Conservation (phyloP, 2,888 invertebrate genomes). For the Eupithecia exiguata region DNA sequence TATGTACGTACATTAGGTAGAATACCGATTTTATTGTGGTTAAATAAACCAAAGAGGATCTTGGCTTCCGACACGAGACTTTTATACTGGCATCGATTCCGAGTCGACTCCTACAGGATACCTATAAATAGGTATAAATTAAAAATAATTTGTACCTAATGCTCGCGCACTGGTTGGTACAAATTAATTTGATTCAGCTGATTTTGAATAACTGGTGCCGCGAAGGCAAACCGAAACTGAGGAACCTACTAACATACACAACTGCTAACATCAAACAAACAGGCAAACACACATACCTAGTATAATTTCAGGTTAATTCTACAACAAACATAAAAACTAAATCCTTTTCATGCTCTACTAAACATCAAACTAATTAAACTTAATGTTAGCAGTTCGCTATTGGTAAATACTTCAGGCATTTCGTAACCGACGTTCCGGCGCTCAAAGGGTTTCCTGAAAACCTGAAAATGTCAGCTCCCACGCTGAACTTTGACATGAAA, state of each 20-base stretch:
- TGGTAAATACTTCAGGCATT: background rate
- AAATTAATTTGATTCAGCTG: background rate
- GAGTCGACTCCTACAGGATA: background rate
- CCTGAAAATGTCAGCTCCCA: constrained; percentile 6
- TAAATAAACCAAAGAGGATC: background rate
- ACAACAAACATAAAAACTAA: background rate
- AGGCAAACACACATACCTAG: background rate
- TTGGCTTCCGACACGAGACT: background rate
- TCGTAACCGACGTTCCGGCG: background rate
- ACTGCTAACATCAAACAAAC: background rate
- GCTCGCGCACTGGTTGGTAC: background rate
- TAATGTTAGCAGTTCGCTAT: background rate
- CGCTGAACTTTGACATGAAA: constrained; percentile 13
- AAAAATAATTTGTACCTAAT: background rate
- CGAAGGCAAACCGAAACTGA: background rate
- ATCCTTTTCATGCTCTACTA: background rate
- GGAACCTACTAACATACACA: background rate
- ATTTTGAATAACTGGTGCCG: background rate
- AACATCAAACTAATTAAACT: background rate
- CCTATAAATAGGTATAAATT: too few species aligned
- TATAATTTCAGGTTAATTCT: background rate
- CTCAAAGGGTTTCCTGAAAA: constrained; percentile 10
- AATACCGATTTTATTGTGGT: background rate
- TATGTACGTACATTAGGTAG: background rate
- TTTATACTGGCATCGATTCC: background rate